A percentile compares a stretch with the other conserved stretches of the same genome.
These are phyloP conservation scores for Spialia ferax DNA, from an alignment of 2,888 invertebrate species.

Conservation along the genomic window DNA sequence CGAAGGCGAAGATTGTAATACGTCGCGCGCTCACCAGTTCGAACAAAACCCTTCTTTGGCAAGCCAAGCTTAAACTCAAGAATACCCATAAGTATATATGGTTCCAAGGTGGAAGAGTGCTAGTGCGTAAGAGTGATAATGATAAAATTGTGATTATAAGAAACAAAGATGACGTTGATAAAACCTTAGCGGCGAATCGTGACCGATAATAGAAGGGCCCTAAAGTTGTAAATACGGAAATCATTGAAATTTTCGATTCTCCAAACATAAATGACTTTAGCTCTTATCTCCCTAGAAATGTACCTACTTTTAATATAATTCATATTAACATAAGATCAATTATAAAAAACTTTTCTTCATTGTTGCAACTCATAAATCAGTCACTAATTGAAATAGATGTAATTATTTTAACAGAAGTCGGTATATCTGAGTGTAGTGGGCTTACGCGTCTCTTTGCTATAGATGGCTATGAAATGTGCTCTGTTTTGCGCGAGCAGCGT, in stretches of 20 bases:
- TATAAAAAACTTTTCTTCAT: conserved; percentile 5
- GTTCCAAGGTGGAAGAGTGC: conserved; percentile 31
- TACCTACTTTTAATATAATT: neutral
- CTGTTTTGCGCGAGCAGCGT: neutral
- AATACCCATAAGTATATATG: conserved; percentile 37
- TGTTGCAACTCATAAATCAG: neutral
- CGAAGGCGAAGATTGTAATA: neutral
- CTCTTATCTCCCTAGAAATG: neutral
- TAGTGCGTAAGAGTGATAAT: conserved; percentile 32
- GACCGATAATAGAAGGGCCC: neutral
- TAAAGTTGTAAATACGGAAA: neutral
- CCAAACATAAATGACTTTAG: neutral
- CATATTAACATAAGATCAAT: conserved; percentile 21
- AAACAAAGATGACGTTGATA: conserved; percentile 7
- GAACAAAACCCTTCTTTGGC: conserved; percentile 34
- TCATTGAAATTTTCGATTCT: neutral
- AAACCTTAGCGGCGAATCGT: neutral
- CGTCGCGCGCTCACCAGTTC: conserved; percentile 24
- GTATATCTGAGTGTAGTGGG: neutral
- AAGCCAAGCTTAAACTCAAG: conserved; percentile 34
- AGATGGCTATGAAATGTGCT: conserved; percentile 16
- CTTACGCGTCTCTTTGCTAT: neutral
- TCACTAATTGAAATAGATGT: neutral
- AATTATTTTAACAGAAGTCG: conserved; percentile 19
- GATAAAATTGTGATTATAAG: conserved; percentile 8